phyloP scores from a whole-genome alignment of 2,888 invertebrate species.

The Muscina levida region DNA sequence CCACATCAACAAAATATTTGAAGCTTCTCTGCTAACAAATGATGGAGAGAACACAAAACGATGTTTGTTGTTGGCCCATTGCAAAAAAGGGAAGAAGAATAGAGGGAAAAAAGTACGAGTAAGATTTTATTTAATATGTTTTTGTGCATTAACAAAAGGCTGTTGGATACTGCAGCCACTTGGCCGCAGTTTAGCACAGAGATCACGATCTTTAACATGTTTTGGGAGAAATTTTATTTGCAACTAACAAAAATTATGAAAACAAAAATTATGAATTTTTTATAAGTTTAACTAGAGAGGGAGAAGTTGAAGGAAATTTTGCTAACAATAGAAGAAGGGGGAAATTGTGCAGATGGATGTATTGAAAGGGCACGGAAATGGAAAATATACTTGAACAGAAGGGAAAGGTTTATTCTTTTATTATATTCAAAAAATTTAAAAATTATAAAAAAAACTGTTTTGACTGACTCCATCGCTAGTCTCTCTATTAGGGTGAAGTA shows the following conservation, averaged over 20 bases:
- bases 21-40: slow-evolving; percentile 54
- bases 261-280: slow-evolving; percentile 29
- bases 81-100: slow-evolving; percentile 43
- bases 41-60: slow-evolving; percentile 14
- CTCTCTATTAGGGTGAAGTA: no score
- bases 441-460: no score
- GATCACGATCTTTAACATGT: slow-evolving; percentile 59
- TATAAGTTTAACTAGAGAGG: background rate
- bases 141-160: slow-evolving; percentile 2
- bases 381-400: no score
- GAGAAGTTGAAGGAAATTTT: background rate
- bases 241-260: background rate
- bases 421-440: no score
- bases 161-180: background rate
- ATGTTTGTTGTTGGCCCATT: slow-evolving; percentile 7
- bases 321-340: no score
- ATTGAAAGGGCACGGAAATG: no score
- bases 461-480: no score
- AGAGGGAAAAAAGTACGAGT: slow-evolving; percentile 17
- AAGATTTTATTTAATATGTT: slow-evolving; percentile 55
- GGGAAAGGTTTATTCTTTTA: no score
- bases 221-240: slow-evolving; percentile 46
- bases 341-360: no score
- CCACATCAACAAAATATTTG: slow-evolving; percentile 63
- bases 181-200: background rate